Base-by-base conservation (phyloP, 2,888 invertebrate genomes). In the Monopis laevigella region DNA sequence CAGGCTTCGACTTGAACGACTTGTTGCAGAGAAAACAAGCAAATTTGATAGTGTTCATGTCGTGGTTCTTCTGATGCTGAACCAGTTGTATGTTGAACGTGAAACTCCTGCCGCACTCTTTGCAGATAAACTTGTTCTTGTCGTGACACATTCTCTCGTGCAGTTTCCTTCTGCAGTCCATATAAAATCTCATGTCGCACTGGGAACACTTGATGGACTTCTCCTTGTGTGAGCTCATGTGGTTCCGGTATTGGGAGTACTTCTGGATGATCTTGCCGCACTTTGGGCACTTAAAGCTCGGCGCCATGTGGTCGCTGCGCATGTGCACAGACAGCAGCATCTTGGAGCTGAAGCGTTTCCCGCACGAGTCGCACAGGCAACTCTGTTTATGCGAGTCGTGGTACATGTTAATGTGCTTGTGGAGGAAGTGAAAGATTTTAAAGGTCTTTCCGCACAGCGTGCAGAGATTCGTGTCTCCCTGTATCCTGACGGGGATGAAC, bases 21-120 rank as follows among this genome's bases (percentile, higher is more conserved):
- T 32, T 17, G 2, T 78, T 63, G 49, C 84, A 84, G 46, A 69
- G 71, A 0, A 63, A 68, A 40, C 84, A 84, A 1, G 77, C 69
- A 46, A 70, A 82, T 47, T 69, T 84, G 29, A 5, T 5, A 29
- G 29, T n/a, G n/a, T 54, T 52, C 0, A 50, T 51, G 0, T 49
- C 49, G 27, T 55, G 55, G 7, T 53, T 49, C 42, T 50, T 50
- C 27, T 42, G 43, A 42, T 55, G 55, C 4, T 49, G 39, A 32
- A 43, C 44, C n/a, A 38, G 43, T 34, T 49, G 46, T 34, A 49
- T 47, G 28, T 45, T 39, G 4, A 42, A 45, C 1, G 52, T 45
- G 26, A 52, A 52, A 8, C 42, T 36, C 38, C 47, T 52, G 7
- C 27, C 36, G 17, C 52, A 48, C 2, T 44, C 41, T 30, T 47